Percentiles rank a stretch among this genome's conserved stretches.
Conservation (phyloP, 2,113 vertebrate genomes). For the Panthera tigris region DNA sequence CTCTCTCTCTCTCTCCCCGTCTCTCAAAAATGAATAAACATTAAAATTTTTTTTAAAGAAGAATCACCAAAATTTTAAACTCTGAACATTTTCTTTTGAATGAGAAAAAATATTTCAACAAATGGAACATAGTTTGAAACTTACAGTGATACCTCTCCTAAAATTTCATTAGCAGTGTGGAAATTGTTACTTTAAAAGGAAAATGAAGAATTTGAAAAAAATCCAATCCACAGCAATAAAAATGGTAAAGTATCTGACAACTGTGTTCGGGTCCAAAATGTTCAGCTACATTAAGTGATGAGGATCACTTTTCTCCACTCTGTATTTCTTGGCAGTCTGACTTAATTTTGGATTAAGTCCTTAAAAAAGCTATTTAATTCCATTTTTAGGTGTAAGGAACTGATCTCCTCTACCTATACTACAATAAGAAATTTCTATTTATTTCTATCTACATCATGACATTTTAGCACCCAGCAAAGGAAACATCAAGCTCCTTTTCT, state of each 20-base stretch:
- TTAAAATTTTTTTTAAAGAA: neutral
- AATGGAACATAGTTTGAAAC: neutral
- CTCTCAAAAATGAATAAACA: too few relatives aligned
- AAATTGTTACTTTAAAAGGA: neutral
- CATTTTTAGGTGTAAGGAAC: neutral
- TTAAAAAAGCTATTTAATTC: neutral
- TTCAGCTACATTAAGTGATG: neutral
- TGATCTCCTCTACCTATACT: neutral
- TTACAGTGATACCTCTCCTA: neutral
- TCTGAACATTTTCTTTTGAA: neutral
- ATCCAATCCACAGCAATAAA: neutral
- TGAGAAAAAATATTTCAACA: conserved; percentile 1
- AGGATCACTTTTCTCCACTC: neutral
- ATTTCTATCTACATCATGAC: neutral
- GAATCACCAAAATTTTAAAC: neutral
- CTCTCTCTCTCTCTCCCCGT: too few relatives aligned
- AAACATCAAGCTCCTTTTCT: neutral
- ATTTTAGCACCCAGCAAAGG: neutral
- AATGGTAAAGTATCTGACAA: neutral
- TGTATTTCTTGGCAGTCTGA: neutral
- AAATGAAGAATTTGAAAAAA: neutral
- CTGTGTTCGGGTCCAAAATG: neutral
- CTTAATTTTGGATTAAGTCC: neutral
- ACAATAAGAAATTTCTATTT: neutral
- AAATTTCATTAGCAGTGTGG: neutral